Percentiles rank a stretch among this genome's conserved stretches.
Evolutionary conservation across 2,888 invertebrate species (phyloP).

Genomic region (Drymonia ruficornis): DNA sequence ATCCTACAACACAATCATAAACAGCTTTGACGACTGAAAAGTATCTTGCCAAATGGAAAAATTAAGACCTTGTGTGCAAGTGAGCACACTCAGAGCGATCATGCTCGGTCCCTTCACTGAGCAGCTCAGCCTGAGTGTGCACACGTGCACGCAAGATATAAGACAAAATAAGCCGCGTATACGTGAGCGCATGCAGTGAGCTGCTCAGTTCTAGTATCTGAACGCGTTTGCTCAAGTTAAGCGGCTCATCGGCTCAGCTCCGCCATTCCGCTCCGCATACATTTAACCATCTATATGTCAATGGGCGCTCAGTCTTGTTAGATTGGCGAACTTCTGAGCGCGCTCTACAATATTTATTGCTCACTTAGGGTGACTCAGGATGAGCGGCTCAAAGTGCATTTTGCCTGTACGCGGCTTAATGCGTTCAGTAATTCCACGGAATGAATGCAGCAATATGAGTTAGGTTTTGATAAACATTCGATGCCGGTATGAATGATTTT

Average conservation of each 20-base stretch:
- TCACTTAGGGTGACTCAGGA: too few relatives aligned
- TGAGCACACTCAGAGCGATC: background rate
- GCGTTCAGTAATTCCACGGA: slow-evolving; percentile 15
- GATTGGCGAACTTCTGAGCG: too few relatives aligned
- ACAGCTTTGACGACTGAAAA: slow-evolving; percentile 34
- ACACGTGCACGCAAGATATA: background rate
- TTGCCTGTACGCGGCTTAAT: background rate
- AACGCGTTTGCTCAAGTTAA: background rate
- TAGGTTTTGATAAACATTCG: slow-evolving; percentile 24
- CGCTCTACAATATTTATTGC: too few relatives aligned
- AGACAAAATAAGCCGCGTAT: background rate
- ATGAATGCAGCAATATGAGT: slow-evolving; percentile 42
- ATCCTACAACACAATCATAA: background rate
- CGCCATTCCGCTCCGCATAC: too few relatives aligned
- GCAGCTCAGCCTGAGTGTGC: background rate
- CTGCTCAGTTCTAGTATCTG: background rate
- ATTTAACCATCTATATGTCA: too few relatives aligned
- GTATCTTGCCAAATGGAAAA: slow-evolving; percentile 45
- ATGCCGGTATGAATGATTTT: slow-evolving; percentile 68
- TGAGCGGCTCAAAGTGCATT: background rate
- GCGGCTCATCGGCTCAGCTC: background rate
- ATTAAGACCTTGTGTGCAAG: slow-evolving; percentile 8
- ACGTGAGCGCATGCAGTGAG: background rate
- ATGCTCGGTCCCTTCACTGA: background rate
- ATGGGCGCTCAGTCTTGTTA: too few relatives aligned